Conservation (phyloP, 2,113 vertebrate genomes). For the Perca fluviatilis region DNA sequence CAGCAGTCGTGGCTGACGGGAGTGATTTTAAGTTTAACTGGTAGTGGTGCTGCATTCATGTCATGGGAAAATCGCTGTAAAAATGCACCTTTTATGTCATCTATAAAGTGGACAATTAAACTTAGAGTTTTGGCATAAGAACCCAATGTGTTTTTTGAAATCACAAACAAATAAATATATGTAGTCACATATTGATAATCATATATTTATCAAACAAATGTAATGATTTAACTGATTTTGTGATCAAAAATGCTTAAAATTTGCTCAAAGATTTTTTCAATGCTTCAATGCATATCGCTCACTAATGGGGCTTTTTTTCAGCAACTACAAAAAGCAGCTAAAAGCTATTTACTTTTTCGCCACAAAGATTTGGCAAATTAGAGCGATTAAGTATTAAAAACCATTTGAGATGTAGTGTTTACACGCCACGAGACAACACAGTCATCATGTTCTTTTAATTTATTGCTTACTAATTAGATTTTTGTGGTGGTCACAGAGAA, state of each 20-base stretch:
- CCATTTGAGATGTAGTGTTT: not conserved
- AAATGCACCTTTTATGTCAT: not conserved
- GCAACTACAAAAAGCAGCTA: not conserved
- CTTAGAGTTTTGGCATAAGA: not conserved
- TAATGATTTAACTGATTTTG: not conserved
- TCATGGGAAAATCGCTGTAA: slow-evolving; percentile 5
- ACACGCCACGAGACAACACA: not conserved
- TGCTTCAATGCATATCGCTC: not conserved
- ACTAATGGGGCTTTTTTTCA: not conserved
- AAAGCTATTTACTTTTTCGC: not conserved
- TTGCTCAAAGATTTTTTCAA: not conserved
- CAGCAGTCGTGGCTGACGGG: slow-evolving; percentile 48
- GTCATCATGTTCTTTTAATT: not conserved
- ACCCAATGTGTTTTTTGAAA: not conserved
- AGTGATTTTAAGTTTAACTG: slow-evolving; percentile 2
- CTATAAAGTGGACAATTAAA: not conserved
- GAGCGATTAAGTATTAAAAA: not conserved
- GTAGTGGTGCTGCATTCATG: slow-evolving; percentile 45
- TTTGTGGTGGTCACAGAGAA: not conserved
- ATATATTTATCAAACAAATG: not conserved
- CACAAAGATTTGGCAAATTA: slow-evolving; percentile 15
- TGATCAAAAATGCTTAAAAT: slow-evolving; percentile 9
- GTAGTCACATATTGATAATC: not conserved
- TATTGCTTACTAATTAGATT: not conserved
- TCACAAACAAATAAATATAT: not conserved